These are phyloP conservation scores for Lagopus leucura DNA, from an alignment of 2,113 vertebrate species.

Conservation along the genomic window DNA sequence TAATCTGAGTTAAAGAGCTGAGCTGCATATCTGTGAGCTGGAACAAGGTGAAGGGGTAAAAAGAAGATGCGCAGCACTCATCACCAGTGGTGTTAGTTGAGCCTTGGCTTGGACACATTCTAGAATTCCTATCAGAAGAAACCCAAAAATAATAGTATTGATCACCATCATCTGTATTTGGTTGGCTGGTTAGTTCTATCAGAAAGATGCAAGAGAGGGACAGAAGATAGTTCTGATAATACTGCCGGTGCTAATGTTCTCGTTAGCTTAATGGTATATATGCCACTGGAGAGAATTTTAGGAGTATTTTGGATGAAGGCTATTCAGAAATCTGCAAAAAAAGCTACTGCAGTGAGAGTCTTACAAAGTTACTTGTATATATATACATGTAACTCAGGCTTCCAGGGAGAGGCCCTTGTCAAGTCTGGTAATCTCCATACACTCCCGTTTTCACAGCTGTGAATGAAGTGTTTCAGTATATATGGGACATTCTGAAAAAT, in stretches of 20 bases:
- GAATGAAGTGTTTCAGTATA: neutral
- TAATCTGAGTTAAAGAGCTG: neutral
- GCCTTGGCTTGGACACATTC: neutral
- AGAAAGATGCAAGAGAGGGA: neutral
- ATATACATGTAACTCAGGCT: neutral
- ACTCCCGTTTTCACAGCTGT: neutral
- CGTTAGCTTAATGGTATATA: neutral
- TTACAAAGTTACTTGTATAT: neutral
- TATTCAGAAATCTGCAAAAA: neutral
- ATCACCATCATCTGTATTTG: neutral
- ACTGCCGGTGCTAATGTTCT: neutral
- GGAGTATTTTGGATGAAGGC: neutral
- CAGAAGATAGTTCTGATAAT: neutral
- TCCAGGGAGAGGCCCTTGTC: neutral
- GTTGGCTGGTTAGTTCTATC: neutral
- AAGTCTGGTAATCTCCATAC: neutral
- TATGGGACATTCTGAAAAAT: conserved; percentile 21
- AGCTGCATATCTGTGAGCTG: neutral
- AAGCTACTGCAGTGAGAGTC: neutral
- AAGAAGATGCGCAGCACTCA: neutral
- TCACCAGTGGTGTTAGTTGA: neutral
- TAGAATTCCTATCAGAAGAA: neutral
- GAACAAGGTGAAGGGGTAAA: neutral
- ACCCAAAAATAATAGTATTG: neutral
- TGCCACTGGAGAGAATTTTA: neutral